Conservation (phyloP, 2,888 invertebrate species). For the Acutogordius australiensis region DNA sequence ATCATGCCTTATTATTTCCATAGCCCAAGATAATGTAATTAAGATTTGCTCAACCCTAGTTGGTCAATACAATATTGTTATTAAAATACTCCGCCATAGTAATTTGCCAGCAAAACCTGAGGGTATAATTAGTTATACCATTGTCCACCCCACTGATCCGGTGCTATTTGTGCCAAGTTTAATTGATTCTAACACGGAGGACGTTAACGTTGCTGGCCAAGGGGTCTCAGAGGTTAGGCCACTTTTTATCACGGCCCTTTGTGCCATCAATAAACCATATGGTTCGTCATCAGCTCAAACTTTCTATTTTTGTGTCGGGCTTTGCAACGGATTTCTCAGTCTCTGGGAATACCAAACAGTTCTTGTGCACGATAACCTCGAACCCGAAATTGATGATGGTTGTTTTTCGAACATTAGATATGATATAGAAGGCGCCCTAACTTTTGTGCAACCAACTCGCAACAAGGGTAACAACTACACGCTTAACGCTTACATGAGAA, state of each 20-base stretch:
- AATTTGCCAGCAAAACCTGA: too few relatives aligned
- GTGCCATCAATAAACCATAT: too few relatives aligned
- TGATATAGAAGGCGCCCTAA: too few relatives aligned
- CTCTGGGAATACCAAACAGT: not conserved
- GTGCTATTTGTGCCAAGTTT: too few relatives aligned
- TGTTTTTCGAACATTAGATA: too few relatives aligned
- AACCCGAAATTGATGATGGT: too few relatives aligned
- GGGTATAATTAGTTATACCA: not conserved
- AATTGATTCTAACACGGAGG: too few relatives aligned
- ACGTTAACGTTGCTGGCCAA: too few relatives aligned
- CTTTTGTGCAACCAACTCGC: not conserved
- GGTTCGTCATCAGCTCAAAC: not conserved
- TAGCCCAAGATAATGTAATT: constrained; percentile 5
- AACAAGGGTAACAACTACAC: not conserved
- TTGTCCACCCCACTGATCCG: not conserved
- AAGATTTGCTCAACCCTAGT: not conserved
- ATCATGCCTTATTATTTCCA: not conserved
- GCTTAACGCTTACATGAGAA: not conserved
- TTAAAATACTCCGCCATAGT: too few relatives aligned
- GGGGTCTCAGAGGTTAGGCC: not conserved
- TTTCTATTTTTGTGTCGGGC: not conserved
- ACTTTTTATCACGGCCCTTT: not conserved
- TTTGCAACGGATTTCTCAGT: not conserved
- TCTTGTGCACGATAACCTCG: too few relatives aligned
- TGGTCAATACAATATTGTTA: too few relatives aligned